phyloP scores from a whole-genome alignment of 2,888 invertebrate species.

The Chrysolina haemoptera region DNA sequence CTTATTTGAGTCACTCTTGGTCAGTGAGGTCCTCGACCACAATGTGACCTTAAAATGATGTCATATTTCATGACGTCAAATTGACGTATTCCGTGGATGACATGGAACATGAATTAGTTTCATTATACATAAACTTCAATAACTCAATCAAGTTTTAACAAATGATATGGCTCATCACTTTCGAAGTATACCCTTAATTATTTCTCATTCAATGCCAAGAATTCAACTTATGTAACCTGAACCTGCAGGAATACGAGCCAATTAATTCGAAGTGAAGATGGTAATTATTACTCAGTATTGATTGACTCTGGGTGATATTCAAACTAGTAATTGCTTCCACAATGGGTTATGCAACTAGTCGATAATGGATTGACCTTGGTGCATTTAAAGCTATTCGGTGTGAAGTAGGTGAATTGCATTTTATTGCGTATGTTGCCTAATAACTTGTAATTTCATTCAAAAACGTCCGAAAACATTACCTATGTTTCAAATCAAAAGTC shows the following conservation, averaged over 20 bases:
- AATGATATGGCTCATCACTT: constrained; percentile 11
- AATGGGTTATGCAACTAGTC: constrained; percentile 41
- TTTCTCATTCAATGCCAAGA: not conserved
- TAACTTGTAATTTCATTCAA: not conserved
- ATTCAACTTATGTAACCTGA: constrained; percentile 12
- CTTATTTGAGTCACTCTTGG: too few relatives aligned
- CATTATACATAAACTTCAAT: too few relatives aligned
- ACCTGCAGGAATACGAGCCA: not conserved
- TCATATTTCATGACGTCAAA: too few relatives aligned
- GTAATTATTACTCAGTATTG: constrained; percentile 51
- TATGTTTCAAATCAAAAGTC: not conserved
- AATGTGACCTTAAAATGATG: too few relatives aligned
- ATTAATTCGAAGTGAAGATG: constrained; percentile 38
- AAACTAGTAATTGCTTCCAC: constrained; percentile 39
- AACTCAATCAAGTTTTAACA: constrained; percentile 6
- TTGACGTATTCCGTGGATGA: too few relatives aligned
- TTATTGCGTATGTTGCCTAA: not conserved
- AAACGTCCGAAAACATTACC: not conserved
- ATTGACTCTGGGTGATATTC: constrained; percentile 47
- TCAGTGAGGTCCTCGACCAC: too few relatives aligned
- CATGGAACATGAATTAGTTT: too few relatives aligned
- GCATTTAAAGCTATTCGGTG: not conserved
- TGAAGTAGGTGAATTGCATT: not conserved
- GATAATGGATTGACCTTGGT: constrained; percentile 40
- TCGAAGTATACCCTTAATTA: constrained; percentile 3